Conservation (phyloP, 2,113 vertebrate species). For the Oxyruncus cristatus region DNA sequence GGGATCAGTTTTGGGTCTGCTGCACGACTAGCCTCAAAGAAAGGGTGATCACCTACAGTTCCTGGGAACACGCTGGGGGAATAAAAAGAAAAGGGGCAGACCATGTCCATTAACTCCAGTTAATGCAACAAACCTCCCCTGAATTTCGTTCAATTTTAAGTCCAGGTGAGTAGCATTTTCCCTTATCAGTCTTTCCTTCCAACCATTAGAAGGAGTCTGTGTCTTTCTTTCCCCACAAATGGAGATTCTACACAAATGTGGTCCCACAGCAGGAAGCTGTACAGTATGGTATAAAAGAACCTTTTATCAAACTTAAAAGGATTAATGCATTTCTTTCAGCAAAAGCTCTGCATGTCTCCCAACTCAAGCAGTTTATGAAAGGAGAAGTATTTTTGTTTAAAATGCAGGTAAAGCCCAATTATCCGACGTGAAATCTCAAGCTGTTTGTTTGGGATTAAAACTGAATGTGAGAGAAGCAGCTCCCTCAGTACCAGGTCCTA, state of each 20-base stretch:
- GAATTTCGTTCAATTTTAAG: background rate
- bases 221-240: conserved; percentile 23
- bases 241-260: conserved; percentile 46
- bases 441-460: conserved; percentile 50
- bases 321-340: conserved; percentile 59
- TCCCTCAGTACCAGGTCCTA: background rate
- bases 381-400: conserved; percentile 48
- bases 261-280: conserved; percentile 34
- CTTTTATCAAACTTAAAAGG: conserved; percentile 51
- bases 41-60: background rate
- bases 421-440: background rate
- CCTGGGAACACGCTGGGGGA: background rate
- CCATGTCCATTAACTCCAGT: background rate
- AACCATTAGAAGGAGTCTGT: background rate
- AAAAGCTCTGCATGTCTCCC: conserved; percentile 50
- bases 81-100: background rate
- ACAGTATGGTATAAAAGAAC: conserved; percentile 11
- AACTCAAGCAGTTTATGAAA: conserved; percentile 55
- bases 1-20: background rate
- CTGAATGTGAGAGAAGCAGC: background rate
- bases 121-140: background rate
- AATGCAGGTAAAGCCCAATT: conserved; percentile 48
- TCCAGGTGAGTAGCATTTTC: conserved; percentile 2
- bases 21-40: background rate
- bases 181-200: background rate